Percentiles rank a stretch among this genome's conserved stretches.
Evolutionary conservation across 2,113 vertebrate species (phyloP).

Genomic region (Oryzias celebensis): DNA sequence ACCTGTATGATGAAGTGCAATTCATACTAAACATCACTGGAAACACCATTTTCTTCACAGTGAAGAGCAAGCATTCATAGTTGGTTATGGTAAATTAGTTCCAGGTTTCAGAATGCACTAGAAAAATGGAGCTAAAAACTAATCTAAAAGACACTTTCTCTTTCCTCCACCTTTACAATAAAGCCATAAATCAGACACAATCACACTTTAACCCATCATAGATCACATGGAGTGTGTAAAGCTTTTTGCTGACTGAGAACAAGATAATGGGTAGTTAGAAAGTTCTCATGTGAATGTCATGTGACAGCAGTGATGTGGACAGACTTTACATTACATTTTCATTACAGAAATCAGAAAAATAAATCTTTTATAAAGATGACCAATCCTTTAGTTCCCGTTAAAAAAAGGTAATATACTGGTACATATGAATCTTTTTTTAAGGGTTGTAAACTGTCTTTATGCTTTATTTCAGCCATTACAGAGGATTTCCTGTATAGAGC

Average conservation of each 20-base stretch:
- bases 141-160: neutral
- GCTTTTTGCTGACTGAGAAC: constrained; percentile 29
- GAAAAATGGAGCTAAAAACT: neutral
- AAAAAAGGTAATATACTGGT: too few relatives aligned
- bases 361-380: too few relatives aligned
- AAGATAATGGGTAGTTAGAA: constrained; percentile 1
- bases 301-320: constrained; percentile 41
- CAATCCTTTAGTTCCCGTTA: too few relatives aligned
- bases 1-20: too few relatives aligned
- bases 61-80: neutral
- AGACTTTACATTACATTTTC: constrained; percentile 11
- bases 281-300: constrained; percentile 45
- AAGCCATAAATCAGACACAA: constrained; percentile 18
- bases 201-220: constrained; percentile 16
- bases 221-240: neutral
- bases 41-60: neutral
- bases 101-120: neutral
- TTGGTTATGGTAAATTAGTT: too few relatives aligned
- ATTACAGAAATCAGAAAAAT: too few relatives aligned
- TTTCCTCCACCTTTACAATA: neutral
- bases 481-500: too few relatives aligned
- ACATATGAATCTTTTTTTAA: too few relatives aligned
- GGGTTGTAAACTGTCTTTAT: too few relatives aligned
- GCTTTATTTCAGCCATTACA: too few relatives aligned
- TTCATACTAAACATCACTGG: too few relatives aligned